Percentiles rank a stretch among this genome's conserved stretches.
These are phyloP conservation scores for Elysia crispata DNA, from an alignment of 2,888 invertebrate genomes.

Conservation along the genomic window DNA sequence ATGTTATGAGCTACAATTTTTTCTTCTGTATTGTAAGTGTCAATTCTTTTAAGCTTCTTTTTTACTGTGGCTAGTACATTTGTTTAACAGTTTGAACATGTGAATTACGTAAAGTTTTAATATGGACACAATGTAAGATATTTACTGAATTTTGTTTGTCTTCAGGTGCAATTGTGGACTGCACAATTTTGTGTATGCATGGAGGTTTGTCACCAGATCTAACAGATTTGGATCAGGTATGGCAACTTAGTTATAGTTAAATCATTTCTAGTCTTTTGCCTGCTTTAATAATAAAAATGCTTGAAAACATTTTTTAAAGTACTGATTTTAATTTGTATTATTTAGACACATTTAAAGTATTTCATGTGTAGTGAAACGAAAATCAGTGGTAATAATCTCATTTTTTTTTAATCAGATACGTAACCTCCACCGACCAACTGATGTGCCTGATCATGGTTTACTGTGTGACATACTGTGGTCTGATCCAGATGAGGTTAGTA, in stretches of 20 bases:
- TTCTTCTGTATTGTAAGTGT: no score
- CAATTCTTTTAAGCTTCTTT: no score
- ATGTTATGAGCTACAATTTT: no score
- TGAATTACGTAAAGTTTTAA: neutral
- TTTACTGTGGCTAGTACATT: no score
- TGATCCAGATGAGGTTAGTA: conserved; percentile 76
- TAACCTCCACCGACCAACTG: conserved; percentile 73
- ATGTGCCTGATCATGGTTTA: conserved; percentile 77
- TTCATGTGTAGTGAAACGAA: neutral
- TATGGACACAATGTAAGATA: neutral
- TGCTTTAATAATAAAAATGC: no score
- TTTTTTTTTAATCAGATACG: conserved; percentile 62
- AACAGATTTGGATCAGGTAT: conserved; percentile 78
- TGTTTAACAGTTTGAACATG: no score
- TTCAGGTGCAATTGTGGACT: conserved; percentile 79
- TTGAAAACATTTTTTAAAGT: neutral
- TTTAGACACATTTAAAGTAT: neutral
- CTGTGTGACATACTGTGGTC: conserved; percentile 78
- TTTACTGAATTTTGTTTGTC: no score
- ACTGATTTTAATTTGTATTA: neutral
- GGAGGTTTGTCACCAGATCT: conserved; percentile 81
- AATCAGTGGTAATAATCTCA: no score
- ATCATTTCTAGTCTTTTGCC: no score
- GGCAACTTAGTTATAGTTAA: no score
- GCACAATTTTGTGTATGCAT: conserved; percentile 80